Percentiles rank a stretch among this genome's conserved stretches.
These are phyloP conservation scores for Ecliptopera silaceata DNA, from an alignment of 2,888 invertebrate species.

Conservation along the genomic window DNA sequence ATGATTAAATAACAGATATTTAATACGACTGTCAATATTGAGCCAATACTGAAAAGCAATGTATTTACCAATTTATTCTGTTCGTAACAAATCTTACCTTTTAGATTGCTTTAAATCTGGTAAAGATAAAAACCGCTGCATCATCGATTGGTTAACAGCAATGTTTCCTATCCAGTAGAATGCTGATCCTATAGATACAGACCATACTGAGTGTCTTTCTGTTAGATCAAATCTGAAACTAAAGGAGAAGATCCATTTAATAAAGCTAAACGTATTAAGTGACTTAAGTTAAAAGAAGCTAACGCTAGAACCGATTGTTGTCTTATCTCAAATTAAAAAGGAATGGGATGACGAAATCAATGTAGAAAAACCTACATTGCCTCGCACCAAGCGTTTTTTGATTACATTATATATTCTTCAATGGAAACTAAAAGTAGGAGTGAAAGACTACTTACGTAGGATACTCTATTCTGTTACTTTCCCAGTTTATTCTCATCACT, in stretches of 20 bases:
- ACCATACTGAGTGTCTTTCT: conserved; percentile 89
- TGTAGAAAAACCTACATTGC: too few relatives aligned
- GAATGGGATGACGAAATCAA: too few relatives aligned
- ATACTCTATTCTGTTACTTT: conserved; percentile 84
- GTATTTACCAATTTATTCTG: too few relatives aligned
- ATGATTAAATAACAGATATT: too few relatives aligned
- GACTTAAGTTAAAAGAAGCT: too few relatives aligned
- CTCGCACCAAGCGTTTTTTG: too few relatives aligned
- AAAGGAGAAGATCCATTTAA: conserved; percentile 10
- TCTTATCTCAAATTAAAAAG: too few relatives aligned
- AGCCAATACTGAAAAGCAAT: too few relatives aligned
- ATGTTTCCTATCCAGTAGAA: conserved; percentile 89
- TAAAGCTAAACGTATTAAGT: too few relatives aligned
- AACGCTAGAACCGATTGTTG: too few relatives aligned
- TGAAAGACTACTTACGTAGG: conserved; percentile 70
- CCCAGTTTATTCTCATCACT: conserved; percentile 82
- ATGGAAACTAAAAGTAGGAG: background rate
- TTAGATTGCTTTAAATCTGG: conserved; percentile 85
- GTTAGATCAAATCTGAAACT: conserved; percentile 87
- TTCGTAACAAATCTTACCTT: conserved; percentile 60
- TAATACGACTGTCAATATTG: too few relatives aligned
- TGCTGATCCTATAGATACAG: conserved; percentile 87
- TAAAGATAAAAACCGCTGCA: conserved; percentile 89
- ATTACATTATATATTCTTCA: too few relatives aligned
- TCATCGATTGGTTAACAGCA: conserved; percentile 90